Percentiles rank a stretch among this genome's conserved stretches.
Evolutionary conservation across 2,113 vertebrate genomes (phyloP).

Genomic region (Phrynosoma platyrhinos): DNA sequence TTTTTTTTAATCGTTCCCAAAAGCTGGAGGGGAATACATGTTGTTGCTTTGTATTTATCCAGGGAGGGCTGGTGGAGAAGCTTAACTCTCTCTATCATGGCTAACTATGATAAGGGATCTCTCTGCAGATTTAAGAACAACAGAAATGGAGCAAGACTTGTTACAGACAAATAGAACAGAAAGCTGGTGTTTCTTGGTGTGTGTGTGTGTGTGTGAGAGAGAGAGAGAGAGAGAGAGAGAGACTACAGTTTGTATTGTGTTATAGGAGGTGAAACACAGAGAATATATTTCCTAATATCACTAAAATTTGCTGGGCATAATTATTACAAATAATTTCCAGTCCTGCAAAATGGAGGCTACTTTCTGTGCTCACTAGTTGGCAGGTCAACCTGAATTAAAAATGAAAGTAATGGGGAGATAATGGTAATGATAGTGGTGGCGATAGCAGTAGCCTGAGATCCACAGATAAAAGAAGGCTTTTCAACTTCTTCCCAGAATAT

Average conservation of each 20-base stretch:
- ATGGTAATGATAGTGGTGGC: neutral
- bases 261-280: too few relatives aligned
- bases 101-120: neutral
- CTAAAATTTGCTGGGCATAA: neutral
- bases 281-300: neutral
- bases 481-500: neutral
- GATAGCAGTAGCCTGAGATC: too few relatives aligned
- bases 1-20: neutral
- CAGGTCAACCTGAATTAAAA: conserved; percentile 48
- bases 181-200: too few relatives aligned
- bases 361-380: conserved; percentile 21
- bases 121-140: neutral
- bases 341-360: conserved; percentile 72
- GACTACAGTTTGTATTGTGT: too few relatives aligned
- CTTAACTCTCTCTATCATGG: neutral
- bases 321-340: conserved; percentile 27
- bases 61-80: neutral
- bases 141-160: neutral
- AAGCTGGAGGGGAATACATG: neutral
- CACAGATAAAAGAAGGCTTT: neutral
- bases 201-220: too few relatives aligned
- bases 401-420: neutral
- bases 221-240: neutral
- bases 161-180: too few relatives aligned
- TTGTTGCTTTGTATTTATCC: neutral